Evolutionary conservation across 2,113 vertebrate genomes (phyloP).

Genomic region (Sigmodon hispidus): DNA sequence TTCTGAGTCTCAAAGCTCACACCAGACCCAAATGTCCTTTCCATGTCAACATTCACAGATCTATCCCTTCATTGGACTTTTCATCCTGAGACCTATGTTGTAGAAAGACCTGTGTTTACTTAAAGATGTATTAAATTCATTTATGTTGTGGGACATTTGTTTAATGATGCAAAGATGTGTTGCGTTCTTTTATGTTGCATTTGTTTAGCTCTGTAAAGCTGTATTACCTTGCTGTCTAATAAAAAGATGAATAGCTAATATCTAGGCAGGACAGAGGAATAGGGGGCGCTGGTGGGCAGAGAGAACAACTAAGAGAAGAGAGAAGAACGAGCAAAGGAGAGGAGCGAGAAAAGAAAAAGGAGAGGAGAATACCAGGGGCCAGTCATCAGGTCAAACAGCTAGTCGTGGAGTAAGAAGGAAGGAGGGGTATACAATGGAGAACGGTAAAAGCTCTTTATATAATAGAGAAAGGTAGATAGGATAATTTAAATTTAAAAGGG

Average conservation of each 20-base stretch:
- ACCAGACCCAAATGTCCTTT: not conserved
- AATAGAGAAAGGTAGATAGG: not conserved
- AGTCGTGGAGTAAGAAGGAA: not conserved
- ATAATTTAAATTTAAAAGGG: not conserved
- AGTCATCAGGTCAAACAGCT: not conserved
- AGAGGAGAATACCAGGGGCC: not conserved
- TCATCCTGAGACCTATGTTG: not conserved
- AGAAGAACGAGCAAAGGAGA: not conserved
- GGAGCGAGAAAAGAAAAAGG: not conserved
- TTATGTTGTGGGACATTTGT: not conserved
- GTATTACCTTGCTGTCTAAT: not conserved
- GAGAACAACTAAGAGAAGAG: not conserved
- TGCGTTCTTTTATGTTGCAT: not conserved
- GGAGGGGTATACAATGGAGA: not conserved
- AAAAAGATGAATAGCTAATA: not conserved
- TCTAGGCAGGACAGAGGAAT: not conserved
- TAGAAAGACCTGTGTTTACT: not conserved
- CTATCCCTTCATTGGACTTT: not conserved
- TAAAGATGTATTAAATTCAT: not conserved
- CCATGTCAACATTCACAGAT: not conserved
- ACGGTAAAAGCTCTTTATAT: not conserved
- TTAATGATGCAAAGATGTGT: not conserved
- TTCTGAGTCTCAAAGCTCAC: not conserved
- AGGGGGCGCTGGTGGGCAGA: not conserved
- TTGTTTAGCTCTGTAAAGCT: not conserved